A percentile compares a stretch with the other conserved stretches of the same genome.
These are phyloP conservation scores for Aporrectodea caliginosa DNA, from an alignment of 1,140 invertebrate genomes.

Conservation along the genomic window DNA sequence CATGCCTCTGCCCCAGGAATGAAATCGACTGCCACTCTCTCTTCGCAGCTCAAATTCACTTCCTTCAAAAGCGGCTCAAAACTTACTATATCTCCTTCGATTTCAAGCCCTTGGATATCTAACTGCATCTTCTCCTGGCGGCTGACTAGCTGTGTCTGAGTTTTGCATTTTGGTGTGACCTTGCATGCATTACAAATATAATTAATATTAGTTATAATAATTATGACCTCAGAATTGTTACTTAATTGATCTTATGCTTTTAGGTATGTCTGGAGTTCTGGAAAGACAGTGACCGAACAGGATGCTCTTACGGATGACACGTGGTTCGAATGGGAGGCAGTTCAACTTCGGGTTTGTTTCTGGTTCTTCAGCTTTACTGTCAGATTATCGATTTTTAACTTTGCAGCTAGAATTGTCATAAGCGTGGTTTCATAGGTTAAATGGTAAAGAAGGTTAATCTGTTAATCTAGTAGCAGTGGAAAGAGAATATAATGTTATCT, in stretches of 20 bases:
- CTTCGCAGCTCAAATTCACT: too few relatives aligned
- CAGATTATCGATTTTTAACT: too few relatives aligned
- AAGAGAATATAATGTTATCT: neutral
- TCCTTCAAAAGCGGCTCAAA: too few relatives aligned
- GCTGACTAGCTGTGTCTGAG: neutral
- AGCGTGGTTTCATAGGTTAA: too few relatives aligned
- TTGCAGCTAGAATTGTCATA: neutral
- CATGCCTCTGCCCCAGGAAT: too few relatives aligned
- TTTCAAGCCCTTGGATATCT: neutral
- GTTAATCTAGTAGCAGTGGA: neutral
- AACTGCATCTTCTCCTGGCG: neutral
- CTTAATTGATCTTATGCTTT: slow-evolving; percentile 16
- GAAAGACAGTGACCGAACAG: slow-evolving; percentile 21
- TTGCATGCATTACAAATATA: neutral
- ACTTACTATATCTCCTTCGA: too few relatives aligned
- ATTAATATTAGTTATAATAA: slow-evolving; percentile 5
- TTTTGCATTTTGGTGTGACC: neutral
- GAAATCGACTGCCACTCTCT: too few relatives aligned
- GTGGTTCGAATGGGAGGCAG: slow-evolving; percentile 73
- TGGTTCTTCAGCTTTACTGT: slow-evolving; percentile 49
- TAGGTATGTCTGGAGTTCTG: slow-evolving; percentile 36
- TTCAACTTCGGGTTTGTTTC: slow-evolving; percentile 63
- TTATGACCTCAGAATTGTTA: neutral
- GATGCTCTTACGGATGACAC: slow-evolving; percentile 56
- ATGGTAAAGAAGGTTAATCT: neutral